Base-by-base conservation (phyloP, 1,140 invertebrate species). In the Bombus superbus region DNA sequence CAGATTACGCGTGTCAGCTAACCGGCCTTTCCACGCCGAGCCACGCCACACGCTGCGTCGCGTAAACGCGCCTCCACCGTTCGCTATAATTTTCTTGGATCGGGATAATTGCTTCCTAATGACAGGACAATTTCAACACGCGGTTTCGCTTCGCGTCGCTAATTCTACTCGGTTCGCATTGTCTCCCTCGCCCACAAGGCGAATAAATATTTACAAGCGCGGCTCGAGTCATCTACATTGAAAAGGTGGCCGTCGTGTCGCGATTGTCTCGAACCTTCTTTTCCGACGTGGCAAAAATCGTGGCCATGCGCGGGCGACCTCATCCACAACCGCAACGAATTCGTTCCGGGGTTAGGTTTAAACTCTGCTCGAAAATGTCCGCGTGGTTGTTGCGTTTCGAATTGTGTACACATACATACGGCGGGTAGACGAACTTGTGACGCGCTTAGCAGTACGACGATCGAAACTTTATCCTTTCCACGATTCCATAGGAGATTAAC, bases 41-140 rank as follows among this genome's bases (percentile, higher is more conserved):
- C 18, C 47, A 22, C 47, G 64, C n/a, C n/a, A 6, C 64, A 35
- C 18, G 64, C 32, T 10, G 9, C 66, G 66, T 68, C 66, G 66
- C 59, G 88, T 89, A 82, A 88, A 81, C 74, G 84, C 57, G 74
- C 68, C 83, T 22, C 64, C 42, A 40, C 13, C 62, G 79, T 40
- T 38, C 69, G n/a, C n/a, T 79, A 44, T 83, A 89, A 89, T 88
- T 89, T 89, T 86, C 87, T 62, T 77, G 47, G 83, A 83, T 89
- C 87, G 59, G 62, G 75, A 86, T 89, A 86, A 89, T 88, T 86
- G 81, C 35, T 57, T 47, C 40, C 47, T 80, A 83, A 89, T 88
- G 85, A 89, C 79, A 84, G 71, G 68, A 59, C 86, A 90, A 87
- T 90, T 89, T 89, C 76, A 77, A 86, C 79, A 89, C 35, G 66